Evolutionary conservation across 2,888 invertebrate genomes (phyloP).

Genomic region (Belgica antarctica): DNA sequence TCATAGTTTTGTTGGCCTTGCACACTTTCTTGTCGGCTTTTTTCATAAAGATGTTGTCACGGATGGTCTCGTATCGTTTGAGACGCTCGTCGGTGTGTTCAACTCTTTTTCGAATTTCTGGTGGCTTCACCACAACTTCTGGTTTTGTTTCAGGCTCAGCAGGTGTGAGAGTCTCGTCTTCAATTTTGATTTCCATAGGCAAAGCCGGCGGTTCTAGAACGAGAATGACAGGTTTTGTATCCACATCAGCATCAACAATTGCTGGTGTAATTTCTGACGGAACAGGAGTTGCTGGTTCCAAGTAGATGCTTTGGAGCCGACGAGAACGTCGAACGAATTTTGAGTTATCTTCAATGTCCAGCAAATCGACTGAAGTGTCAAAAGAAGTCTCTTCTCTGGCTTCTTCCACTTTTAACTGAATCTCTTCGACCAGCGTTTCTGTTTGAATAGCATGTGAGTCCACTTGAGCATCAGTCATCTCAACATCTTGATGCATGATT

Average conservation of each 20-base stretch:
- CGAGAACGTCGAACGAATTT: conserved; percentile 22
- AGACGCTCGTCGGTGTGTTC: conserved; percentile 58
- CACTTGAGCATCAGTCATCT: no score
- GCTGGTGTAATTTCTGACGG: neutral
- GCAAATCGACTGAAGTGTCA: neutral
- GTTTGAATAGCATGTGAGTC: no score
- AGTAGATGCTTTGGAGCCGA: conserved; percentile 18
- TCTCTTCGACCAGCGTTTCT: no score
- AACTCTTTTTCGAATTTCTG: conserved; percentile 20
- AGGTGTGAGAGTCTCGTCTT: neutral
- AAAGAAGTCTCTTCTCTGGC: no score
- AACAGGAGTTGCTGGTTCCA: neutral
- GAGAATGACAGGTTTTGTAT: neutral
- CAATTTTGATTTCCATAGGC: neutral
- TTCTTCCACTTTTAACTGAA: no score
- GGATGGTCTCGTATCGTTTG: conserved; percentile 74
- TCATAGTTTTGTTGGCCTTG: conserved; percentile 90
- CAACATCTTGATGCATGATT: no score
- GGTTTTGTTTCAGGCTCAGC: neutral
- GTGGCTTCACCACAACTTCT: neutral
- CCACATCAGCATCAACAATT: neutral
- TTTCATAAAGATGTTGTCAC: conserved; percentile 79
- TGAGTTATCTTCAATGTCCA: neutral
- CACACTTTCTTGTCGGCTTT: conserved; percentile 78
- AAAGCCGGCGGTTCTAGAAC: no score